A percentile compares a stretch with the other conserved stretches of the same genome.
Evolutionary conservation across 2,113 vertebrate species (phyloP).

Genomic region (Xyrauchen texanus): DNA sequence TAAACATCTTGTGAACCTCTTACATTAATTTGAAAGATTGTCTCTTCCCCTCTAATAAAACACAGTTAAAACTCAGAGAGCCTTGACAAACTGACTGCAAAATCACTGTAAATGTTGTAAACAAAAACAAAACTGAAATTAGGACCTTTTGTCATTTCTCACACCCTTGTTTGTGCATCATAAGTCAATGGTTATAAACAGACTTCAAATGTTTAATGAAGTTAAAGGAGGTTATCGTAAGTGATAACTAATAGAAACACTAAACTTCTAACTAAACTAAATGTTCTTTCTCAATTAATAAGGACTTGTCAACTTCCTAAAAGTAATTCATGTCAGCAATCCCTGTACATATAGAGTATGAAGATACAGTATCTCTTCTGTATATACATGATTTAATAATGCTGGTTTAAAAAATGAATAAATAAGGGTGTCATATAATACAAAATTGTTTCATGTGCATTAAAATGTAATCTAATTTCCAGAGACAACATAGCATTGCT

Average conservation of each 20-base stretch:
- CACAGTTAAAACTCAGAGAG: no score
- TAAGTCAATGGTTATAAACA: neutral
- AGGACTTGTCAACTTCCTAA: no score
- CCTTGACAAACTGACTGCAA: no score
- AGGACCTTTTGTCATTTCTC: neutral
- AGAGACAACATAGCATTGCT: neutral
- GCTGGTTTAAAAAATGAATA: neutral
- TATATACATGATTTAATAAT: no score
- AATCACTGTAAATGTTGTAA: slow-evolving; percentile 13
- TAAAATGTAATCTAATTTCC: neutral
- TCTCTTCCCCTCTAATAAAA: slow-evolving; percentile 49
- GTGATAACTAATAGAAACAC: no score
- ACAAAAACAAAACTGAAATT: neutral
- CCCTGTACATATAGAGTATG: no score
- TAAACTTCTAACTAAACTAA: no score
- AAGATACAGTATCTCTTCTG: no score
- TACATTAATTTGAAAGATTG: slow-evolving; percentile 50
- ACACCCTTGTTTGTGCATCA: neutral
- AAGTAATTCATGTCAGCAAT: no score
- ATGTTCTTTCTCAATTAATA: no score
- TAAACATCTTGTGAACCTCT: slow-evolving; percentile 63
- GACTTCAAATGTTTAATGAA: neutral
- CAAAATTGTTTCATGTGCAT: neutral
- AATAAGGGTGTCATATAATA: no score
- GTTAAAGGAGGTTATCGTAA: no score